Base-by-base conservation (phyloP, 2,888 invertebrate genomes). In the Apodemia duryi region DNA sequence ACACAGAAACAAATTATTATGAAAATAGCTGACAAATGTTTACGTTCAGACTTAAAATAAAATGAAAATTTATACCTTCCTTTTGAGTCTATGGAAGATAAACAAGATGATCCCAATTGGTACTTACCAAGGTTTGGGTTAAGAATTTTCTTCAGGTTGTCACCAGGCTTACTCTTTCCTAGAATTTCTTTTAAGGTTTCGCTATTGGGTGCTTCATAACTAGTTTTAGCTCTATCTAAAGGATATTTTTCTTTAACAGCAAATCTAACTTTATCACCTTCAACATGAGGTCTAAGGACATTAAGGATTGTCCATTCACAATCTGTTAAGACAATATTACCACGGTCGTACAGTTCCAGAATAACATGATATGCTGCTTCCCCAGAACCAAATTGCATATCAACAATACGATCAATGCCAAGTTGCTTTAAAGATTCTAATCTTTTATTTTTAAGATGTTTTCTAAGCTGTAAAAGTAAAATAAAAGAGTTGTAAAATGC, bases 301-400 rank as follows among this genome's bases (percentile, higher is more conserved):
- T 98, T 97, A 10, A 99, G 92, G 76, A 99, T 99, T 0, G 94
- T 96, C 92, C 96, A 95, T 73, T 98, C 95, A 78, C 94, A 93
- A 90, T 99, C 99, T 0, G 99, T 98, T 5, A 99, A 93, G 65
- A 99, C 94, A 21, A 99, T 95, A 84, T 99, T 99, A 65, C 99
- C 99, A 75, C 97, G 92, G 86, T 99, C 99, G 78, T 98, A 99
- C 32, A 99, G 84, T 84, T 99, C 99, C 65, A 99, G 81, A 74
- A 99, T 96, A 0, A 99, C 93, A 84, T 99, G 99, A 86, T 98
- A 98, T 0, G 98, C 97, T 1, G 97, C 98, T 80, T 98, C 98
- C 0, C 96, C 96, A 4, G 94, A 95, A 11, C 99, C 99, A 89
- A 99, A 99, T 85, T 98, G 97, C 63, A 99, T 88, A 85, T 98